Conservation (phyloP, 1,140 invertebrate species). For the Melitaea cinxia region DNA sequence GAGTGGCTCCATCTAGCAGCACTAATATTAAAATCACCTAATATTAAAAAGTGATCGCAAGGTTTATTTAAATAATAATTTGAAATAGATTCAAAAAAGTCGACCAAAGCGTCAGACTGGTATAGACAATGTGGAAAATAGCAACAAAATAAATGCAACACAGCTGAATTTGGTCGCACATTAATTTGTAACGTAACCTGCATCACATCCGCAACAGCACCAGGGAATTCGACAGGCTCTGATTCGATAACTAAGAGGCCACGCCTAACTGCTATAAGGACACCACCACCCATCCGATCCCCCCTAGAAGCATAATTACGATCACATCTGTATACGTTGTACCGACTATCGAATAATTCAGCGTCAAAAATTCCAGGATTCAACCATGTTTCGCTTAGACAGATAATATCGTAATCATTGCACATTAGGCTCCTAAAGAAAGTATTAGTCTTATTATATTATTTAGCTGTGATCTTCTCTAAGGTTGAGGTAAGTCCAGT, state of each 20-base stretch:
- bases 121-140: constrained; percentile 24
- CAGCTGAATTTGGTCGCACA: background rate
- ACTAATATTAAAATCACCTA: constrained; percentile 37
- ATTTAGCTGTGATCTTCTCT: no score
- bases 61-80: constrained; percentile 13
- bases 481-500: no score
- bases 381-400: constrained; percentile 14
- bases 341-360: constrained; percentile 15
- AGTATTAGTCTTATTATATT: background rate
- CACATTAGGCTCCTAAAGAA: constrained; percentile 6
- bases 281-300: background rate
- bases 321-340: constrained; percentile 11
- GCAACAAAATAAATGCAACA: constrained; percentile 24
- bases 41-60: constrained; percentile 14
- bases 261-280: background rate
- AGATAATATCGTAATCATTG: constrained; percentile 11
- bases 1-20: constrained; percentile 19
- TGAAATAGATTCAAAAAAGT: constrained; percentile 22
- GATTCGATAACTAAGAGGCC: background rate
- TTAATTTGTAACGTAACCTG: background rate
- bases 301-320: background rate
- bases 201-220: background rate
- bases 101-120: constrained; percentile 2
- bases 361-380: constrained; percentile 1
- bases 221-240: background rate